Base-by-base conservation (phyloP, 2,888 invertebrate species). In the Caenorhabditis becei region DNA sequence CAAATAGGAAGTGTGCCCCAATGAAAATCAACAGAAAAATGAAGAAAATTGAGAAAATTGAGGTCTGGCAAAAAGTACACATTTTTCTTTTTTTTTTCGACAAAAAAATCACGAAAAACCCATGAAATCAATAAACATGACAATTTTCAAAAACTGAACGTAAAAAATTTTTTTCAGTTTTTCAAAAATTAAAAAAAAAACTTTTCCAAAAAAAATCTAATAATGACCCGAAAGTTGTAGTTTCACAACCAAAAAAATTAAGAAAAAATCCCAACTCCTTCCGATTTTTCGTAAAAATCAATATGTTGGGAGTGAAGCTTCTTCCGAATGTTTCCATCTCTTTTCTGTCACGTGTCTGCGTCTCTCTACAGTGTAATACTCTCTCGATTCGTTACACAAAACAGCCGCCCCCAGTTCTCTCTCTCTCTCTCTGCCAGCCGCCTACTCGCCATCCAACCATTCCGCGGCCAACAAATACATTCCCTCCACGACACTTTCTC, bases 291-390 rank as follows among this genome's bases (percentile, higher is more conserved):
- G n/a, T n/a, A 35, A 41, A 59, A 59, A 47, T 47, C 47, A 47
- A 47, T 18, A 41, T 37, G 7, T 35, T 35, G n/a, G 16, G 54
- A 41, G 44, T 28, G 20, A 58, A 1, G 20, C 54, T 16, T 10
- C 10, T n/a, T n/a, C 24, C 26, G 18, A 32, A 26, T 32, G 10
- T 32, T 32, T 32, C 32, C n/a, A n/a, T n/a, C n/a, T n/a, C n/a
- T n/a, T n/a, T n/a, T n/a, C 20, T 35, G 37, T n/a, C n/a, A n/a
- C n/a, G n/a, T 37, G n/a, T 51, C 65, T 74, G 65, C 58, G 72
- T 74, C 41, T 74, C 47, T 24, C 5, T 2, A n/a, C 18, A 37
- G 56, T 74, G 65, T 65, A 63, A 74, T 41, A 58, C 65, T 63
- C 72, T 74, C 63, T 65, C 58, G 54, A 35, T 65, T 20, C 41